A percentile compares a stretch with the other conserved stretches of the same genome.
Evolutionary conservation across 37 sponge, comb jelly and placozoan genomes (phyloP).

Genomic region (Hexactinellida sp.): DNA sequence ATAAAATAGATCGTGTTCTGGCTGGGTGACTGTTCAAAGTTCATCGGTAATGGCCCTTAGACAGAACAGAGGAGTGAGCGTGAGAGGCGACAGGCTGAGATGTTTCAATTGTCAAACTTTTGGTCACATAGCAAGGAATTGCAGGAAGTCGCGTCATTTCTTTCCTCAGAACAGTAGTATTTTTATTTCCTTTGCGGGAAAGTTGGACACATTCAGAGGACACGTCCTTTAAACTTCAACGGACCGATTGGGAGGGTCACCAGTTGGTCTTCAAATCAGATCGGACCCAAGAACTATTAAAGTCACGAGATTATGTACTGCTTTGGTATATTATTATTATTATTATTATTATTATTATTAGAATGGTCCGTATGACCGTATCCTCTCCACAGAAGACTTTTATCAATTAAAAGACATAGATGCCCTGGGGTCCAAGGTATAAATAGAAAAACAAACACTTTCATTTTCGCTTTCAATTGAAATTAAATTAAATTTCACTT

Average conservation of each 20-base stretch:
- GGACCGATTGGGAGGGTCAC: neutral
- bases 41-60: neutral
- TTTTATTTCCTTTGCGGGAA: neutral
- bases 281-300: neutral
- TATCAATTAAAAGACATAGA: too few species aligned
- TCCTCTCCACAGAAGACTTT: too few species aligned
- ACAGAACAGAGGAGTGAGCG: neutral
- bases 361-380: too few species aligned
- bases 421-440: too few species aligned
- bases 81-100: neutral
- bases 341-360: too few species aligned
- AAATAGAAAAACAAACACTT: too few species aligned
- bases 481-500: too few species aligned
- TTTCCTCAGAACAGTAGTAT: neutral
- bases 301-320: neutral
- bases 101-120: slow-evolving; percentile 10
- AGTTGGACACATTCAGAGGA: neutral
- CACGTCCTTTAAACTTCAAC: slow-evolving; percentile 7
- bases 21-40: neutral
- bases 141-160: neutral
- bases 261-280: neutral
- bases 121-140: neutral
- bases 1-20: neutral
- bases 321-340: too few species aligned
- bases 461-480: too few species aligned